Conservation (phyloP, 1,140 invertebrate species). For the Pentalonia nigronervosa region DNA sequence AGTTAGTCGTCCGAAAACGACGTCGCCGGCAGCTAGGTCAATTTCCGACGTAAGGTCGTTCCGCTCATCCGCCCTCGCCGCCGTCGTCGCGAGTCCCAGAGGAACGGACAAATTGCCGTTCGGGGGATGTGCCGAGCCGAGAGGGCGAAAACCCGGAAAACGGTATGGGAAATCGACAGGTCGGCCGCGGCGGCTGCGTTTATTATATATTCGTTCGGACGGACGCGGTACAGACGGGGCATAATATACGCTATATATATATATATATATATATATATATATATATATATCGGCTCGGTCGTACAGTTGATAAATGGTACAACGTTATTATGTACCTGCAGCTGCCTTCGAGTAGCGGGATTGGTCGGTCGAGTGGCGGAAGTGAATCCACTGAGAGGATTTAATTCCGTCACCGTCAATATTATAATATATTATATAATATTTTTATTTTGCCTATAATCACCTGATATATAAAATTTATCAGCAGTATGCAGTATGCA, state of each 20-base stretch:
- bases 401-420: not conserved
- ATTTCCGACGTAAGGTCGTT: conserved; percentile 43
- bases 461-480: not conserved
- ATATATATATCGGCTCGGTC: not conserved
- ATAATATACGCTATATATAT: not conserved
- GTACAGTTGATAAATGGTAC: not conserved
- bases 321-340: not conserved
- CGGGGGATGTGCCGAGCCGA: not conserved
- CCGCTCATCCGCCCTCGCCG: not conserved
- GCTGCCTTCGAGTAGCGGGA: not conserved
- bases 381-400: not conserved
- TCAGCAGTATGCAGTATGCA: no score
- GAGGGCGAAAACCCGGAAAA: not conserved
- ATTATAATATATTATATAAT: not conserved
- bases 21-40: conserved; percentile 52
- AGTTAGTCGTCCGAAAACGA: conserved; percentile 45
- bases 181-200: not conserved
- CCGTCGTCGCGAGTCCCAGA: not conserved
- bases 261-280: no score
- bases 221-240: not conserved
- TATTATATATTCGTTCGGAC: not conserved
- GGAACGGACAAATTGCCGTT: conserved; percentile 30
- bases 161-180: not conserved
- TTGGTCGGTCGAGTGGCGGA: not conserved
- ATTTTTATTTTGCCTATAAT: not conserved